Conservation (phyloP, 2,113 vertebrate genomes). For the Tragelaphus buxtoni region DNA sequence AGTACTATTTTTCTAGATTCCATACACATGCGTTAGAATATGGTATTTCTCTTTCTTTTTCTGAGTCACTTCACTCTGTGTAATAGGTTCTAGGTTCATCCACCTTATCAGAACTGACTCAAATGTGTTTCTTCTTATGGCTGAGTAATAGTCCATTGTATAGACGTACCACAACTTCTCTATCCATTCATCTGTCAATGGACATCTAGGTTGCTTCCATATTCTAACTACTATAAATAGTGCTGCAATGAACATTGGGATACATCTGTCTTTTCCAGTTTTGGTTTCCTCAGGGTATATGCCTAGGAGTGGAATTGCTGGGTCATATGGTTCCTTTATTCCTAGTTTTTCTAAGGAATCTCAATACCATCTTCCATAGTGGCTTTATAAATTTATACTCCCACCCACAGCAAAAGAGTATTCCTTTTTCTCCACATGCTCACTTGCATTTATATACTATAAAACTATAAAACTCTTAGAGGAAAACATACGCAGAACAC, state of each 20-base stretch:
- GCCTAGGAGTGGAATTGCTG: no score
- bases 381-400: neutral
- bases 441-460: neutral
- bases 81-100: neutral
- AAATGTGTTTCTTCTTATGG: neutral
- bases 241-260: no score
- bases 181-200: no score
- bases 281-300: no score
- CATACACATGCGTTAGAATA: rapidly evolving
- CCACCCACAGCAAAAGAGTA: rapidly evolving
- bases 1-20: neutral
- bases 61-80: neutral
- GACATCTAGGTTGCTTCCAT: no score
- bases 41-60: neutral
- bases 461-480: neutral
- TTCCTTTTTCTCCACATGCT: neutral
- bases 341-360: neutral
- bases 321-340: neutral
- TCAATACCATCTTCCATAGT: neutral
- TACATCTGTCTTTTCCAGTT: no score
- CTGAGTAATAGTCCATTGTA: neutral
- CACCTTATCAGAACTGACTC: neutral
- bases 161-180: no score
- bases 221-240: no score
- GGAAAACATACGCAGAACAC: neutral